Evolutionary conservation across 2,888 invertebrate species (phyloP).

Genomic region (Tethea ocularis): DNA sequence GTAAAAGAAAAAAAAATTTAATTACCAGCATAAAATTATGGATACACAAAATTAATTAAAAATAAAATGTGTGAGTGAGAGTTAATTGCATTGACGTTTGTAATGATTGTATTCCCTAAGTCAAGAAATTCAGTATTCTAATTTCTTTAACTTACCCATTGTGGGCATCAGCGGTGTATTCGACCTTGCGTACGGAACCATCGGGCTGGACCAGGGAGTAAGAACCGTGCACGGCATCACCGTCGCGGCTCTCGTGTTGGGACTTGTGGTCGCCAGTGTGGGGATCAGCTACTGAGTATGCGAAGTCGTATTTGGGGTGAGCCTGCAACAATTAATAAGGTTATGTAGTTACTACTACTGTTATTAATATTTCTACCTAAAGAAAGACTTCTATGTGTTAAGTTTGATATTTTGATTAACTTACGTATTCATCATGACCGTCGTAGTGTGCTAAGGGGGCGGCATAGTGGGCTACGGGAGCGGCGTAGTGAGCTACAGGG

Average conservation of each 20-base stretch:
- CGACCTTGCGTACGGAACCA: conserved; percentile 78
- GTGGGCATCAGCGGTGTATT: conserved; percentile 66
- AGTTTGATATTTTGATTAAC: conserved; percentile 9
- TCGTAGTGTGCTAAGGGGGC: conserved; percentile 29
- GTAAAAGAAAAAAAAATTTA: no score
- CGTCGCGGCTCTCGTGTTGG: conserved; percentile 70
- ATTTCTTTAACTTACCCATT: conserved; percentile 32
- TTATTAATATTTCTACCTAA: neutral
- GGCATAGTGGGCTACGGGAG: conserved; percentile 27
- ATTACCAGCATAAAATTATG: no score
- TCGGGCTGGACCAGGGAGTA: conserved; percentile 83
- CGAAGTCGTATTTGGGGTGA: conserved; percentile 62
- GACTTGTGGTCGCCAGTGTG: conserved; percentile 80
- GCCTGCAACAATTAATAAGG: conserved; percentile 28
- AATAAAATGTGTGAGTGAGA: no score
- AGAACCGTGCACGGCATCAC: conserved; percentile 80
- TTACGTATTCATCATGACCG: conserved; percentile 41
- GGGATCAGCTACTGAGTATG: conserved; percentile 74
- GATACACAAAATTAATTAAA: no score
- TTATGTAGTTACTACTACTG: neutral
- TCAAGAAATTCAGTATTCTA: neutral
- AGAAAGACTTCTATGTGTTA: no score
- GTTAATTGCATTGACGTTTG: no score
- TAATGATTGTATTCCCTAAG: neutral
- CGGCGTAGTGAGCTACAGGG: conserved; percentile 21